These are phyloP conservation scores for Diglossa cyanea DNA, from an alignment of 2,797 vertebrate species.

Conservation along the genomic window DNA sequence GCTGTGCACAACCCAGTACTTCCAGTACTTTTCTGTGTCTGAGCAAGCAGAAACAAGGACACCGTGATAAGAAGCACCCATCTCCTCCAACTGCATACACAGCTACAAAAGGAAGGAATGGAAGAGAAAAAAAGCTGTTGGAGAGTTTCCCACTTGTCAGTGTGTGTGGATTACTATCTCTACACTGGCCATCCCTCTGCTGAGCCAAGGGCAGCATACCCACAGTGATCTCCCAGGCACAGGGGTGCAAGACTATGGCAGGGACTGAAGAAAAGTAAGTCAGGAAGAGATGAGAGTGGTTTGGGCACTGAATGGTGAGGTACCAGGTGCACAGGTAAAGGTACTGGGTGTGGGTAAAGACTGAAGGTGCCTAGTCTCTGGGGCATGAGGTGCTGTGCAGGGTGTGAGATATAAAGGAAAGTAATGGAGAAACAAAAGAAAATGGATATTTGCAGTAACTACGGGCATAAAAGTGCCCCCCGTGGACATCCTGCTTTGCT, in stretches of 20 bases:
- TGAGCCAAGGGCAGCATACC: rapidly evolving
- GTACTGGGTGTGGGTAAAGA: background rate
- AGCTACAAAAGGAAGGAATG: background rate
- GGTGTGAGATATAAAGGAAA: background rate
- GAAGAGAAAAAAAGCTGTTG: background rate
- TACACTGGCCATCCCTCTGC: background rate
- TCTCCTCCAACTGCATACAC: background rate
- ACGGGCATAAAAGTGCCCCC: background rate
- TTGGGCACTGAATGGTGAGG: background rate
- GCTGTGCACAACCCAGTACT: background rate
- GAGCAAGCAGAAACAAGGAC: background rate
- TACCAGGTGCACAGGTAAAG: background rate
- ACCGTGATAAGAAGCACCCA: background rate
- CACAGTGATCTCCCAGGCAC: background rate
- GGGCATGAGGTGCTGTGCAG: background rate
- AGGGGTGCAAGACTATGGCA: rapidly evolving
- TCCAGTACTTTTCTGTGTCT: background rate
- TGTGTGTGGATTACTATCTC: background rate
- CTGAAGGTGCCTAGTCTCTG: background rate
- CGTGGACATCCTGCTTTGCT: background rate
- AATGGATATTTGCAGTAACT: background rate
- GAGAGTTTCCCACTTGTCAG: background rate
- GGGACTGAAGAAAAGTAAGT: background rate
- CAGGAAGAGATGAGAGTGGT: background rate
- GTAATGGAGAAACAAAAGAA: background rate